Conservation (phyloP, 2,113 vertebrate genomes). For the Elachura formosa region DNA sequence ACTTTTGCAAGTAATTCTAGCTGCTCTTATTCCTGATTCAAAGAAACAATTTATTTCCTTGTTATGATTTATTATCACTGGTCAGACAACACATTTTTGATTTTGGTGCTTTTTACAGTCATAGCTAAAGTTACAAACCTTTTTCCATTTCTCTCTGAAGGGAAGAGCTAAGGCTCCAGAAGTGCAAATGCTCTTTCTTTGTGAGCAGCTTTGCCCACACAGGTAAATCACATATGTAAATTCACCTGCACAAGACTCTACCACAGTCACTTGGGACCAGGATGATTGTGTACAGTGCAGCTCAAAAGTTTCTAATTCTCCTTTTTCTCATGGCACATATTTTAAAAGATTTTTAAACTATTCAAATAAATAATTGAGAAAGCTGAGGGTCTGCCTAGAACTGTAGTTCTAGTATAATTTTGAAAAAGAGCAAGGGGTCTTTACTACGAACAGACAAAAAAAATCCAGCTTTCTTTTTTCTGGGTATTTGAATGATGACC, state of each 20-base stretch:
- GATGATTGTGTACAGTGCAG: not conserved
- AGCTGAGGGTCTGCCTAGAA: not conserved
- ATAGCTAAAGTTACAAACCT: not conserved
- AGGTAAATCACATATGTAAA: not conserved
- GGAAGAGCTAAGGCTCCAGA: not conserved
- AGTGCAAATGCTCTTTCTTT: not conserved
- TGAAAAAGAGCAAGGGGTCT: not conserved
- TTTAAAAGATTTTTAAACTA: not conserved
- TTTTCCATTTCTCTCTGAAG: not conserved
- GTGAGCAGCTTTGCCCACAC: not conserved
- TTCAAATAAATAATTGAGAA: not conserved
- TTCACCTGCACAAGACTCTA: accelerated
- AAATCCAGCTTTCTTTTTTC: not conserved
- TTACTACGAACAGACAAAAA: not conserved
- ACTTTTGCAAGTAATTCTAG: not conserved
- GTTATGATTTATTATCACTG: slow-evolving; percentile 41
- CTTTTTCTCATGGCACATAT: not conserved
- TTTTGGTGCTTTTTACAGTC: not conserved
- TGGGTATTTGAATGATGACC: not conserved
- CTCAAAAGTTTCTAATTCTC: not conserved
- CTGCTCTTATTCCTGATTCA: not conserved
- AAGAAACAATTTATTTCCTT: slow-evolving; percentile 25
- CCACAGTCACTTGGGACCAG: accelerated
- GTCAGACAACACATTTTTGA: not conserved
- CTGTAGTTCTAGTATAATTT: not conserved